Percentiles rank a stretch among this genome's conserved stretches.
These are phyloP conservation scores for Pipistrellus pipistrellus DNA, from an alignment of 2,797 vertebrate genomes.

Conservation along the genomic window DNA sequence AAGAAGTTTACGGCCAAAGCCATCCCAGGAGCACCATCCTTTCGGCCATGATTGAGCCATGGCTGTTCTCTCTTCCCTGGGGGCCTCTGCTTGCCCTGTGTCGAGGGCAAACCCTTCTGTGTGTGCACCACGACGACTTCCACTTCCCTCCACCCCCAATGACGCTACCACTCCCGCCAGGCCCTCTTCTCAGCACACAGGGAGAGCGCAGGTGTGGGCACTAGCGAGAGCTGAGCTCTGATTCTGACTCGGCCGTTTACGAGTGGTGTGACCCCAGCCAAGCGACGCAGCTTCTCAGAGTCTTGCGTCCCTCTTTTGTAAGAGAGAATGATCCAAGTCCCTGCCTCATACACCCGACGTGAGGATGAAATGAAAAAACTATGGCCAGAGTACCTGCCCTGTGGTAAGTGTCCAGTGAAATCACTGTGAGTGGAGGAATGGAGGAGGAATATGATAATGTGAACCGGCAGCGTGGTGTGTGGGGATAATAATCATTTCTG, in stretches of 20 bases:
- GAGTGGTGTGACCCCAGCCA: not conserved
- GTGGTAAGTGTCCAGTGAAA: not conserved
- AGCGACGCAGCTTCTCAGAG: not conserved
- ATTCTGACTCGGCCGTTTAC: not conserved
- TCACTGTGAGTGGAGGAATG: not conserved
- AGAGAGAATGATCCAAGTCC: not conserved
- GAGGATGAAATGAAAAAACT: not conserved
- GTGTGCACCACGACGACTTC: accelerated
- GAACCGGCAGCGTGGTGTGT: not conserved
- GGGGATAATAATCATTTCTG: not conserved
- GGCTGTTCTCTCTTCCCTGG: not conserved
- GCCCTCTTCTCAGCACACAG: not conserved
- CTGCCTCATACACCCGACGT: not conserved
- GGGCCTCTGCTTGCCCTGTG: not conserved
- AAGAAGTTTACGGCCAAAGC: not conserved
- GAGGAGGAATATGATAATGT: not conserved
- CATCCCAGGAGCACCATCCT: not conserved
- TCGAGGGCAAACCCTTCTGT: not conserved
- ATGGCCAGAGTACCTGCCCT: not conserved
- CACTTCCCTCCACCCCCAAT: not conserved
- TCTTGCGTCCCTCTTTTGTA: not conserved
- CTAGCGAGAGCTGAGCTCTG: not conserved
- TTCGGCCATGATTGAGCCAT: not conserved
- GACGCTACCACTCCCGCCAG: not conserved
- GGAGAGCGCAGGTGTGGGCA: not conserved